Percentiles rank a stretch among this genome's conserved stretches.
phyloP scores from a whole-genome alignment of 1,140 invertebrate genomes.

The Drosophila sp. region DNA sequence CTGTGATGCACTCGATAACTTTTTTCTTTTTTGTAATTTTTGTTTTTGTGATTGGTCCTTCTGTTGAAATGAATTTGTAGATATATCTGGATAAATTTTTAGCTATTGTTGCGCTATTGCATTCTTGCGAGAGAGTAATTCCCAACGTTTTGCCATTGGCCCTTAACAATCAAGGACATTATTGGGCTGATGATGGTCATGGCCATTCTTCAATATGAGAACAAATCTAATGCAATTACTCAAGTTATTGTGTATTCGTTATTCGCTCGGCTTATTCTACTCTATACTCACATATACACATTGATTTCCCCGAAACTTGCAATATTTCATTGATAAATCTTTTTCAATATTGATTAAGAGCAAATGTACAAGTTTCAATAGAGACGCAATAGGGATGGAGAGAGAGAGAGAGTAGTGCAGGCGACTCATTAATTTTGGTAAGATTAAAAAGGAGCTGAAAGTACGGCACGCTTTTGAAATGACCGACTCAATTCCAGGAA shows the following conservation, averaged over 20 bases:
- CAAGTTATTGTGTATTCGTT: neutral
- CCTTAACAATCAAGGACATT: too few species aligned
- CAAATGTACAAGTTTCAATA: slow-evolving; percentile 9
- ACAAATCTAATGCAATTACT: slow-evolving; percentile 21
- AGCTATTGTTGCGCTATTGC: too few species aligned
- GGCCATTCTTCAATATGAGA: slow-evolving; percentile 30
- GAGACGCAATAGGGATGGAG: neutral
- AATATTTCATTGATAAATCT: slow-evolving; percentile 25
- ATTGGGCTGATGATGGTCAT: too few species aligned
- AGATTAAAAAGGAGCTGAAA: slow-evolving; percentile 41
- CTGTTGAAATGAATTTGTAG: too few species aligned
- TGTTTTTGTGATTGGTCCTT: too few species aligned
- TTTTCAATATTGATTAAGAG: slow-evolving; percentile 16
- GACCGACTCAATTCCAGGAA: slow-evolving; percentile 70
- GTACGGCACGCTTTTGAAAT: slow-evolving; percentile 67
- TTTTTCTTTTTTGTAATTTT: too few species aligned
- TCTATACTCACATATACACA: neutral
- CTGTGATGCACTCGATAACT: too few species aligned
- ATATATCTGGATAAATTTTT: too few species aligned
- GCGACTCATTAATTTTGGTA: slow-evolving; percentile 41
- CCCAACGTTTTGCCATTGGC: neutral
- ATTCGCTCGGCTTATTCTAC: neutral
- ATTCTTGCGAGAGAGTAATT: neutral
- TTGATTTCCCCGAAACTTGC: slow-evolving; percentile 13
- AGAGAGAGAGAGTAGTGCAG: neutral